Base-by-base conservation (phyloP, 2,113 vertebrate genomes). In the Pelusios castaneus region DNA sequence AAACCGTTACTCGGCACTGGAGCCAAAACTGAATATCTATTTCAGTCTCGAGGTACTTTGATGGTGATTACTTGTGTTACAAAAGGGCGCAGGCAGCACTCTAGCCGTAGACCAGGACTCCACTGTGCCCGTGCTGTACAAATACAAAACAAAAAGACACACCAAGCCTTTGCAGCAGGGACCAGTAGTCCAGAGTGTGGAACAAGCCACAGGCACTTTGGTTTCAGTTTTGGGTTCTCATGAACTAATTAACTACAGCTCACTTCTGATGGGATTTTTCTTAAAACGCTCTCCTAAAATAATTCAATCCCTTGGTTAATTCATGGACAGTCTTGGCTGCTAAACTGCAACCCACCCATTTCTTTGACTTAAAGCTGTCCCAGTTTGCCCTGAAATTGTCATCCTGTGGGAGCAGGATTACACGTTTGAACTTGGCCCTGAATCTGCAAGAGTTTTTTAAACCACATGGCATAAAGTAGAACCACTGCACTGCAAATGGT, bases 341-440 rank as follows among this genome's bases (percentile, higher is more conserved):
- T 81, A 70, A 80, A 21, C 88, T 47, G 16, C 67, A 6, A 3
- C 2, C 58, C 49, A 22, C 6, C 29, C 52, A 43, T 25, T 88
- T 49, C 58, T 25, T 88, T 54, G 70, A 12, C 1, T n/a, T 22
- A 19, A 34, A 56, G 79, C 82, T 25, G 8, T 5, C 0, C 1
- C 1, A 0, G 9, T 55, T n/a, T 17, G 52, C 60, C 34, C 41
- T 2, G 1, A 0, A 1, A 51, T 17, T 3, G 73, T 31, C 41
- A 8, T 34, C 52, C 29, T 2, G 49, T 41, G 0, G 0, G 43
- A 63, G 25, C 21, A 19, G 29, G 16, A 3, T 0, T 34, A 10
- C 52, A 6, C 0, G 0, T 56, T 47, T 56, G 49, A 5, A 21
- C 3, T 0, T 31, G 21, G n/a, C 25, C 29, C 2, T 0, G 2